phyloP scores from a whole-genome alignment of 2,888 invertebrate genomes.

The Seira musarum region DNA sequence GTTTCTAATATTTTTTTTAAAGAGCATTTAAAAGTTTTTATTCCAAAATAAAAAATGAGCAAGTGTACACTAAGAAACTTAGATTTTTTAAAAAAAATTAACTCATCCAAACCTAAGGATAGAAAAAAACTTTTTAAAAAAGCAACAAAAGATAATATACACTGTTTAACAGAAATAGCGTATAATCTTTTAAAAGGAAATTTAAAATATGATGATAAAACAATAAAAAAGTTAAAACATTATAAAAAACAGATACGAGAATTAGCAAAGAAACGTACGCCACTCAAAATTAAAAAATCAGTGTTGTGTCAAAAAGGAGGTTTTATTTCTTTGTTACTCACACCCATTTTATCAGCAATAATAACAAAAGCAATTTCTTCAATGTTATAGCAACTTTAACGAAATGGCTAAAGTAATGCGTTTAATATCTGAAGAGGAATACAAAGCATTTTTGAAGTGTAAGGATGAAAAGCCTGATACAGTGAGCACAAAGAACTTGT shows the following conservation, averaged over 20 bases:
- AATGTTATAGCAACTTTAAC: not conserved
- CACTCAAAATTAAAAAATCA: constrained; percentile 23
- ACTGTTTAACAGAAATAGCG: constrained; percentile 48
- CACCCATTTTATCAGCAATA: constrained; percentile 34
- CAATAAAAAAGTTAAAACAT: constrained; percentile 24
- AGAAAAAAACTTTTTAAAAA: not conserved
- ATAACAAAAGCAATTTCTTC: not conserved
- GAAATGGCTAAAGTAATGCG: constrained; percentile 42
- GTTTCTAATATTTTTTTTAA: constrained; percentile 26
- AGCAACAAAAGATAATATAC: constrained; percentile 37
- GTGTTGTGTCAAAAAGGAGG: constrained; percentile 25
- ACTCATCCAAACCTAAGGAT: not conserved
- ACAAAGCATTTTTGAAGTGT: constrained; percentile 7
- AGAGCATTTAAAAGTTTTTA: constrained; percentile 16
- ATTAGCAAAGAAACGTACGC: not conserved
- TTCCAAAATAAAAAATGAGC: constrained; percentile 31
- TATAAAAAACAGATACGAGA: not conserved
- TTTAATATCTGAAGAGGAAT: constrained; percentile 36
- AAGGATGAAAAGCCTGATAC: not conserved
- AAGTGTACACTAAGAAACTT: constrained; percentile 29
- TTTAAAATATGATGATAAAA: not conserved
- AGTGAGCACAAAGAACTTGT: not conserved
- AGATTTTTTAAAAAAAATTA: constrained; percentile 21
- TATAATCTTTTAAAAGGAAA: constrained; percentile 48
- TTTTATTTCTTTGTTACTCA: constrained; percentile 34